phyloP scores from a whole-genome alignment of 1,140 invertebrate genomes.

The Scylla paramamosain region DNA sequence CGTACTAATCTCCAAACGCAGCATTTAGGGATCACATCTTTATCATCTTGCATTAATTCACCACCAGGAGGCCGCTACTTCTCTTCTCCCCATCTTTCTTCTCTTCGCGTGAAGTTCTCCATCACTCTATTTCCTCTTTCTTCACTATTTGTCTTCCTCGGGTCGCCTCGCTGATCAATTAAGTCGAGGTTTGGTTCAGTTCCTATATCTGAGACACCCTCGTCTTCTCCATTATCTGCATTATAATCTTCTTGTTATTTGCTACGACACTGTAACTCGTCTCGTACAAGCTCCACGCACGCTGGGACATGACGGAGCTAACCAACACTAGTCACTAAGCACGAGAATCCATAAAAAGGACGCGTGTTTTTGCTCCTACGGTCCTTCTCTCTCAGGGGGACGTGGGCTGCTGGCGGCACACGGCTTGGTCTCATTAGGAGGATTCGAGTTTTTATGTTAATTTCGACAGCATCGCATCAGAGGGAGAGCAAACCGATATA shows the following conservation, averaged over 20 bases:
- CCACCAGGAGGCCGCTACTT: not conserved
- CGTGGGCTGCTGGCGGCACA: not conserved
- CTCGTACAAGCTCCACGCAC: not conserved
- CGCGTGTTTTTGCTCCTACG: not conserved
- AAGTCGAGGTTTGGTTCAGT: not conserved
- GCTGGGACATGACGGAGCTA: not conserved
- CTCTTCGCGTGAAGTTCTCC: not conserved
- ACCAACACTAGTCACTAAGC: not conserved
- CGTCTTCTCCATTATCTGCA: constrained; percentile 7
- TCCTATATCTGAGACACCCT: not conserved
- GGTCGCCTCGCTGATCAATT: not conserved
- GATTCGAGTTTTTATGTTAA: constrained; percentile 57
- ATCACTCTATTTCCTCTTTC: constrained; percentile 14
- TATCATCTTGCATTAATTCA: not conserved
- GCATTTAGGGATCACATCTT: not conserved
- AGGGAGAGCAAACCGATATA: constrained; percentile 33
- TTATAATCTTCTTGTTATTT: constrained; percentile 25
- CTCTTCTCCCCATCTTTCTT: not conserved
- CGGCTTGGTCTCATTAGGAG: constrained; percentile 50
- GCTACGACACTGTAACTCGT: not conserved
- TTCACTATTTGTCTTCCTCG: not conserved
- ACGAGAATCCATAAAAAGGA: not conserved
- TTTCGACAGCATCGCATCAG: constrained; percentile 50
- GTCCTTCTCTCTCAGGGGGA: not conserved
- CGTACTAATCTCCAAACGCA: too few species aligned